Evolutionary conservation across 2,888 invertebrate genomes (phyloP).

Genomic region (Agonopterix arenella): DNA sequence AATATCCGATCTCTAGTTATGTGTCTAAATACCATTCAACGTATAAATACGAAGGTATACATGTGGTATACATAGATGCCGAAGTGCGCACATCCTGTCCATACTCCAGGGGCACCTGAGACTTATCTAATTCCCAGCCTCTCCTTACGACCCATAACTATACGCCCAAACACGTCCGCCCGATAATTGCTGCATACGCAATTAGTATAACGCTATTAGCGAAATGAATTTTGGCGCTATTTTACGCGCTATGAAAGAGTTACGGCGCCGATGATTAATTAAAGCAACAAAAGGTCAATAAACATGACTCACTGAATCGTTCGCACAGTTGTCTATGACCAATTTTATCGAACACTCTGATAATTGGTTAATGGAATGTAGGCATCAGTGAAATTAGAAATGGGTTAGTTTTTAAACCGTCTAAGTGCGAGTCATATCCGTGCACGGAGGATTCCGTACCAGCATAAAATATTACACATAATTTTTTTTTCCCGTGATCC

Average conservation of each 20-base stretch:
- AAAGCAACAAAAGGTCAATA: constrained; percentile 54
- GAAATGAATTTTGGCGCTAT: constrained; percentile 36
- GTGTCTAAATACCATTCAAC: no score
- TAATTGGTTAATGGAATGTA: constrained; percentile 29
- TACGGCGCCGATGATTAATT: constrained; percentile 46
- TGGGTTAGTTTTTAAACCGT: neutral
- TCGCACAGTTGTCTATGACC: constrained; percentile 31
- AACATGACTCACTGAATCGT: constrained; percentile 43
- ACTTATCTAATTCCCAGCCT: constrained; percentile 38
- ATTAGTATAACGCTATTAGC: constrained; percentile 52
- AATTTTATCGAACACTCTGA: constrained; percentile 31
- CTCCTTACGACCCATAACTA: constrained; percentile 43
- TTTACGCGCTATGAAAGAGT: constrained; percentile 22
- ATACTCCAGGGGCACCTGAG: constrained; percentile 31
- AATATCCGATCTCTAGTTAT: no score
- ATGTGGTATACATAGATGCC: no score
- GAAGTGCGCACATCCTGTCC: neutral
- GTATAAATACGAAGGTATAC: no score
- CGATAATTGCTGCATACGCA: constrained; percentile 54
- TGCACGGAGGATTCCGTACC: no score
- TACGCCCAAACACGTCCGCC: constrained; percentile 39
- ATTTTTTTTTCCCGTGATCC: no score
- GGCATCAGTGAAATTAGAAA: constrained; percentile 24
- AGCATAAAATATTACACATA: no score
- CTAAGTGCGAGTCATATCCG: no score